These are phyloP conservation scores for Phrynosoma platyrhinos DNA, from an alignment of 2,113 vertebrate genomes.

Conservation along the genomic window DNA sequence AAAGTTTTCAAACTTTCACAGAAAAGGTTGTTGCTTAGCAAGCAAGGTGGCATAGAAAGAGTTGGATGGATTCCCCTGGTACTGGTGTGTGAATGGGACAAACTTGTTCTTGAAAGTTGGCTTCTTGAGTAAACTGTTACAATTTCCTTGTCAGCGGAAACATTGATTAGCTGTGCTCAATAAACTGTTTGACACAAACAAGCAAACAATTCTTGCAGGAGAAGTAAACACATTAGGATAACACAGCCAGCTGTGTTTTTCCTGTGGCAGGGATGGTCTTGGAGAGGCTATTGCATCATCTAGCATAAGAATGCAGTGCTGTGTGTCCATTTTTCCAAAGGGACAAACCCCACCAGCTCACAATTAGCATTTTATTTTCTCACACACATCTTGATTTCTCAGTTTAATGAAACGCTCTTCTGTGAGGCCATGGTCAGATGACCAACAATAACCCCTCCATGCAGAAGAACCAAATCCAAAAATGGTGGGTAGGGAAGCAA, in stretches of 20 bases:
- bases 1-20: not conserved
- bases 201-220: conserved; percentile 62
- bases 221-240: conserved; percentile 69
- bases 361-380: conserved; percentile 54
- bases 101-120: not conserved
- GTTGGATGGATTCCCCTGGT: not conserved
- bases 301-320: conserved; percentile 56
- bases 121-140: conserved; percentile 64
- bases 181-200: conserved; percentile 73
- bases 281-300: conserved; percentile 65
- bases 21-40: not conserved
- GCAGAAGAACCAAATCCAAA: not conserved
- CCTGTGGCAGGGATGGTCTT: conserved; percentile 53
- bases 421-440: not conserved
- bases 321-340: conserved; percentile 48
- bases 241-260: conserved; percentile 67
- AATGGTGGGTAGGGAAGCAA: not conserved
- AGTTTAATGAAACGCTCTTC: conserved; percentile 50
- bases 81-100: not conserved
- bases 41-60: not conserved
- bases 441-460: not conserved
- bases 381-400: conserved; percentile 50
- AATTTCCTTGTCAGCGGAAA: conserved; percentile 66
- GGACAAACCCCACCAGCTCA: conserved; percentile 54
- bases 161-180: conserved; percentile 70